phyloP scores from a whole-genome alignment of 2,113 vertebrate species.

The Phalacrocorax brasilianus region DNA sequence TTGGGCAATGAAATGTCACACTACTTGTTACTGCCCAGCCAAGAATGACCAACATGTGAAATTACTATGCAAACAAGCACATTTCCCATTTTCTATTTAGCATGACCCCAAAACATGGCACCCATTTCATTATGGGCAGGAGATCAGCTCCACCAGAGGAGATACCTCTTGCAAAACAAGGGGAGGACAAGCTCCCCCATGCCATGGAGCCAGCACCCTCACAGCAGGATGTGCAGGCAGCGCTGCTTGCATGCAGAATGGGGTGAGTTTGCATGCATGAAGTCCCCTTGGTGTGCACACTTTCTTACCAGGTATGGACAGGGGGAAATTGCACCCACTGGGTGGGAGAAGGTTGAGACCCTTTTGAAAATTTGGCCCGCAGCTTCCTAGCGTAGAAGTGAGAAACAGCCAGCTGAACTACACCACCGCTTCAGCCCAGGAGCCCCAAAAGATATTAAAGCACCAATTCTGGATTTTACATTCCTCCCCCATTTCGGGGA shows the following conservation, averaged over 20 bases:
- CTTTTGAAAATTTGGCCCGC: slow-evolving; percentile 46
- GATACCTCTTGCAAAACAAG: fast-evolving
- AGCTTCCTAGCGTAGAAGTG: slow-evolving; percentile 53
- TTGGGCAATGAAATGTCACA: background rate
- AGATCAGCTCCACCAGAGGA: background rate
- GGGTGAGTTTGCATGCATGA: background rate
- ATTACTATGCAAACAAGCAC: background rate
- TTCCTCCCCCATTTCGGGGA: background rate
- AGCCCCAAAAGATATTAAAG: background rate
- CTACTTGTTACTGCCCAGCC: too few relatives aligned
- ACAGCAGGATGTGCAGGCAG: fast-evolving
- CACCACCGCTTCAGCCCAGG: fast-evolving
- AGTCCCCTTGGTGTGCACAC: background rate
- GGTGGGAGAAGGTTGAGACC: slow-evolving; percentile 39
- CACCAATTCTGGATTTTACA: background rate
- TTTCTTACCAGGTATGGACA: slow-evolving; percentile 24
- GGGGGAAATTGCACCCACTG: slow-evolving; percentile 20
- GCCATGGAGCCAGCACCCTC: background rate
- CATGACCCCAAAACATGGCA: background rate
- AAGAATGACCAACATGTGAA: background rate
- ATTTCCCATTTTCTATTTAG: background rate
- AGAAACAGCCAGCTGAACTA: slow-evolving; percentile 48
- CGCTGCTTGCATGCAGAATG: background rate
- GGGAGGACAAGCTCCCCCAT: background rate
- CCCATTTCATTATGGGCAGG: background rate